These are phyloP conservation scores for Ciona savignyi DNA, from an alignment of 23 tunicate genomes.

Conservation along the genomic window DNA sequence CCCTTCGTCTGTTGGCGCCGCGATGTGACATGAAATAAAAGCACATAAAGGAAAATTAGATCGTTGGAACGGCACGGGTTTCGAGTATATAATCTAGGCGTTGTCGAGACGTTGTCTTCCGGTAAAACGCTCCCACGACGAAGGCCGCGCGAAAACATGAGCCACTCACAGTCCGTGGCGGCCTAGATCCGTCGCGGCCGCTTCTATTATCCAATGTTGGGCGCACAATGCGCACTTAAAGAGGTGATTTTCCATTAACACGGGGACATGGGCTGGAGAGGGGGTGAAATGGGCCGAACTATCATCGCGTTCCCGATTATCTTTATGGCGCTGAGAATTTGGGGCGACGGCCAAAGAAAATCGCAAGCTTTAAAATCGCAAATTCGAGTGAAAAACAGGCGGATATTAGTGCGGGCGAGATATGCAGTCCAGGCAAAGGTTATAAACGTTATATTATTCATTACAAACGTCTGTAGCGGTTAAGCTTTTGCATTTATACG, in stretches of 20 bases:
- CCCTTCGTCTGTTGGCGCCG: conserved; percentile 52
- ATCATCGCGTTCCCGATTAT: neutral
- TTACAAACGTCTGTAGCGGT: too few species aligned
- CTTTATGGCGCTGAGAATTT: too few species aligned
- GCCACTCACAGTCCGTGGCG: neutral
- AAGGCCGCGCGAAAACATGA: neutral
- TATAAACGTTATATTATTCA: too few species aligned
- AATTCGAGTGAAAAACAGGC: too few species aligned
- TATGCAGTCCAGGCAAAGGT: too few species aligned
- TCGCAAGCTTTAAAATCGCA: too few species aligned
- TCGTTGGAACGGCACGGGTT: neutral
- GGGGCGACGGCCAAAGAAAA: too few species aligned
- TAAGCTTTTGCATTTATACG: too few species aligned
- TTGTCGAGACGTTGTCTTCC: neutral
- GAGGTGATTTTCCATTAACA: neutral
- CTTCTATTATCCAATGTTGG: neutral
- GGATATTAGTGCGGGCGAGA: too few species aligned
- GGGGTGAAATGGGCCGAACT: neutral
- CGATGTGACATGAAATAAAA: conserved; percentile 35
- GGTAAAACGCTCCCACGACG: neutral
- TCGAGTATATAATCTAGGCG: neutral
- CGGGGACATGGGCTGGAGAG: neutral
- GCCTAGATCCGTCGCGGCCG: neutral
- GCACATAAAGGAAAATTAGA: neutral
- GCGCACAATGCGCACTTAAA: neutral